Percentiles rank a stretch among this genome's conserved stretches.
Evolutionary conservation across 2,888 invertebrate species (phyloP).

Genomic region (Exephanes ischioxanthus): DNA sequence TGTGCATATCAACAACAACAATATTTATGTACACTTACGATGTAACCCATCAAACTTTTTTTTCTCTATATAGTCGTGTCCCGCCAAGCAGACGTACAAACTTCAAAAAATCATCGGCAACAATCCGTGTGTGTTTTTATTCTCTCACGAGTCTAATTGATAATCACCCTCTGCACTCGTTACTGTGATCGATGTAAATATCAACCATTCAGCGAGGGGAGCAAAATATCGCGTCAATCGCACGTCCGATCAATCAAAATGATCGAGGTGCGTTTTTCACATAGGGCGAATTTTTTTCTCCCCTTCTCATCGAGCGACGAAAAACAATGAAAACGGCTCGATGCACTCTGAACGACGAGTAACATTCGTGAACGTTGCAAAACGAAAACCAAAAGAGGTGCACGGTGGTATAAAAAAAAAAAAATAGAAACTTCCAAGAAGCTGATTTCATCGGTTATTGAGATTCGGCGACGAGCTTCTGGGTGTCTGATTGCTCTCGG

Average conservation of each 20-base stretch:
- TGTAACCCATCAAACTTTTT: constrained; percentile 33
- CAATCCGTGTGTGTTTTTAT: constrained; percentile 26
- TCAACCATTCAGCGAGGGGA: background rate
- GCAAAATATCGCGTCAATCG: background rate
- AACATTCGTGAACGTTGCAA: background rate
- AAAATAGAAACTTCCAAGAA: background rate
- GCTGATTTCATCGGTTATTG: constrained; percentile 53
- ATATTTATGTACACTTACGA: constrained; percentile 59
- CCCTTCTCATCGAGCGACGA: background rate
- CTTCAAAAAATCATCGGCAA: constrained; percentile 59
- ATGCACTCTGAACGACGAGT: background rate
- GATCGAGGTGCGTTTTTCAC: background rate
- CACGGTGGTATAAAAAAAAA: background rate
- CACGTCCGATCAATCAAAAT: background rate
- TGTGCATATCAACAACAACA: constrained; percentile 69
- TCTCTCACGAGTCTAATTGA: background rate
- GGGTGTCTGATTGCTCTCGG: constrained; percentile 18
- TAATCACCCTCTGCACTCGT: background rate
- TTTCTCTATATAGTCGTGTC: constrained; percentile 53
- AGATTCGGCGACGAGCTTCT: constrained; percentile 55
- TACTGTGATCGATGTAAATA: background rate
- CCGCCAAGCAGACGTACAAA: constrained; percentile 64
- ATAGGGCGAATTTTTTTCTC: background rate
- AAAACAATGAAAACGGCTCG: background rate
- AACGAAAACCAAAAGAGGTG: background rate